Conservation (phyloP, 2,888 invertebrate genomes). For the Dryocosmus kuriphilus region DNA sequence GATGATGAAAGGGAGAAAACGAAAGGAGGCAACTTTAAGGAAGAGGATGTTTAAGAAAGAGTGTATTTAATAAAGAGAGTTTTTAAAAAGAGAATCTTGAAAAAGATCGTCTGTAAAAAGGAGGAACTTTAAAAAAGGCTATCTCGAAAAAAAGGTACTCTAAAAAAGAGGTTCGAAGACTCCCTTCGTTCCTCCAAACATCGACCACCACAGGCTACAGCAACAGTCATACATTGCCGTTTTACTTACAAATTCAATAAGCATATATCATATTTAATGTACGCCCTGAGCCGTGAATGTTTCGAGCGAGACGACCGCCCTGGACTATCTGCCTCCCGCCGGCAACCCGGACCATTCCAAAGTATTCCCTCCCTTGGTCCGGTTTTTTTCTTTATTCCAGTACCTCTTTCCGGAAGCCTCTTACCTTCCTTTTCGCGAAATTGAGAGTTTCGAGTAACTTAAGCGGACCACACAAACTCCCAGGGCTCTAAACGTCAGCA, state of each 20-base stretch:
- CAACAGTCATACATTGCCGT: slow-evolving; percentile 57
- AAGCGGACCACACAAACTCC: slow-evolving; percentile 37
- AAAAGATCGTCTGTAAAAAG: slow-evolving; percentile 18
- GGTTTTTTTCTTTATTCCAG: slow-evolving; percentile 23
- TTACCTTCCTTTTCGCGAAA: slow-evolving; percentile 28
- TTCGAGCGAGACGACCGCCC: slow-evolving; percentile 58
- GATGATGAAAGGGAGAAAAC: slow-evolving; percentile 33
- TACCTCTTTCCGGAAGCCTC: slow-evolving; percentile 37
- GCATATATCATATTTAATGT: slow-evolving; percentile 76
- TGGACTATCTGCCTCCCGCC: slow-evolving; percentile 57
- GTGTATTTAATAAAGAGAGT: slow-evolving; percentile 22
- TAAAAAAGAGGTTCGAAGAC: slow-evolving; percentile 40
- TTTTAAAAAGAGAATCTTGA: slow-evolving; percentile 28
- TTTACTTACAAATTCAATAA: slow-evolving; percentile 76
- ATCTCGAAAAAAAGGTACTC: slow-evolving; percentile 39
- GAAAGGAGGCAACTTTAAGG: slow-evolving; percentile 41
- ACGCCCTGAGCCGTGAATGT: slow-evolving; percentile 66
- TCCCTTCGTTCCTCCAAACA: slow-evolving; percentile 41
- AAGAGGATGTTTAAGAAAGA: slow-evolving; percentile 41
- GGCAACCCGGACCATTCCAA: not conserved
- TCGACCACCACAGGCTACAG: slow-evolving; percentile 54
- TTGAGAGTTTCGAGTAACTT: slow-evolving; percentile 37
- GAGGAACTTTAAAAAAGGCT: slow-evolving; percentile 17
- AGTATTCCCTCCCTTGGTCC: slow-evolving; percentile 12
- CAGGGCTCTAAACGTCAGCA: slow-evolving; percentile 24